These are phyloP conservation scores for Lacerta bilineata DNA, from an alignment of 2,797 vertebrate species.

Conservation along the genomic window DNA sequence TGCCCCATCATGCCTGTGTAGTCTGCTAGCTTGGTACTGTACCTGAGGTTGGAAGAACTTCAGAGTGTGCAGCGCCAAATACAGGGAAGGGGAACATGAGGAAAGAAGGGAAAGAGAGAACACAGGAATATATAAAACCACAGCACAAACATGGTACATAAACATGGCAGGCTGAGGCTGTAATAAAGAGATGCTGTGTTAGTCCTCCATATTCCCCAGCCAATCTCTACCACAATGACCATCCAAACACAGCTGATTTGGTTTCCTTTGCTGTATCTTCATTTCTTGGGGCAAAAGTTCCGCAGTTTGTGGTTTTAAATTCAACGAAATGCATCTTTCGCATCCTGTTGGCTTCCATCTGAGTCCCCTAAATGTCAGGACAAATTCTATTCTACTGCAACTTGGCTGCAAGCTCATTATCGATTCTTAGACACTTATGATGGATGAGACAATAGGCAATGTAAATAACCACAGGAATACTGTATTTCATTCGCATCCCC, in stretches of 20 bases:
- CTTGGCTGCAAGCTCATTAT: conserved; percentile 12
- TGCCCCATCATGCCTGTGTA: conserved; percentile 82
- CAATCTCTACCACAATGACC: background rate
- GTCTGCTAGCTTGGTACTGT: conserved; percentile 85
- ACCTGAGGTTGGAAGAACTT: conserved; percentile 90
- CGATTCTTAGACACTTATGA: background rate
- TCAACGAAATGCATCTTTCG: background rate
- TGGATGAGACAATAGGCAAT: background rate
- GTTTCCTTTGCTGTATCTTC: background rate
- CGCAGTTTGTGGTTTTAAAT: accelerated
- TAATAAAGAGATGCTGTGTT: conserved; percentile 32
- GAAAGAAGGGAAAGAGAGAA: conserved; percentile 79
- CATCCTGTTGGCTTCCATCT: background rate
- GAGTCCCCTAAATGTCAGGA: background rate
- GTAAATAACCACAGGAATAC: conserved; percentile 24
- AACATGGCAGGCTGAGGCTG: conserved; percentile 24
- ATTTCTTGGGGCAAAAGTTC: background rate
- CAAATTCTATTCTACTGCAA: background rate
- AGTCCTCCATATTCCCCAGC: background rate
- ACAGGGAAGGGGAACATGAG: conserved; percentile 71
- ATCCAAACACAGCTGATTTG: background rate
- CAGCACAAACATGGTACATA: conserved; percentile 58
- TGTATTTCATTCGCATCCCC: background rate
- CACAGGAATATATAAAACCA: conserved; percentile 77
- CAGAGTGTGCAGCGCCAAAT: conserved; percentile 84